These are phyloP conservation scores for Triplophysa yarkandensis DNA, from an alignment of 2,797 vertebrate species.

Conservation along the genomic window DNA sequence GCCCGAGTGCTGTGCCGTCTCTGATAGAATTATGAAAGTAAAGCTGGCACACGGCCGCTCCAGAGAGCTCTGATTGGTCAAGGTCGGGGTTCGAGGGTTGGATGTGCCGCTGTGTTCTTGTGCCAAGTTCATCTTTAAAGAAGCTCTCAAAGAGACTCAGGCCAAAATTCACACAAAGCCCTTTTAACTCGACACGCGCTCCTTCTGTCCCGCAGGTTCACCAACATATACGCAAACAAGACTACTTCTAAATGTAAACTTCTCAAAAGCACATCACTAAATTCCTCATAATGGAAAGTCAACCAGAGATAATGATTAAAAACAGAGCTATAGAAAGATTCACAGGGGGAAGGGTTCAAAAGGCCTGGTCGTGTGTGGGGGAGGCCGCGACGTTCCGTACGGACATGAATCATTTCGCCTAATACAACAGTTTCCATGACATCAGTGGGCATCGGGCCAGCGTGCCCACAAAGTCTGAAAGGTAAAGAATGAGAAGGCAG, in stretches of 20 bases:
- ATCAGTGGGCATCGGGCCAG: conserved; percentile 94
- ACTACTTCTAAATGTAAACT: background rate
- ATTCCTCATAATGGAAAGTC: conserved; percentile 21
- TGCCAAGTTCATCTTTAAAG: conserved; percentile 57
- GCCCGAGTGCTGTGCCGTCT: conserved; percentile 48
- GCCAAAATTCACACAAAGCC: conserved; percentile 38
- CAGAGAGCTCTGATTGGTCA: conserved; percentile 53
- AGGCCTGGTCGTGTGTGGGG: conserved; percentile 75
- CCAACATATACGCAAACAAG: background rate
- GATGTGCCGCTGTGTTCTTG: conserved; percentile 31
- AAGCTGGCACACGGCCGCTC: conserved; percentile 53
- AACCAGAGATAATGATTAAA: conserved; percentile 16
- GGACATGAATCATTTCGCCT: conserved; percentile 95
- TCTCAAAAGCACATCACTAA: conserved; percentile 10
- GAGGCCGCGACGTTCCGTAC: conserved; percentile 70
- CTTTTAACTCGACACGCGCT: conserved; percentile 26
- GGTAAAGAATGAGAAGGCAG: conserved; percentile 78
- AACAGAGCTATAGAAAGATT: background rate
- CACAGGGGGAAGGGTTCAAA: conserved; percentile 79
- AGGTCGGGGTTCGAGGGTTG: conserved; percentile 43
- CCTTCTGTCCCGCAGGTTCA: conserved; percentile 23
- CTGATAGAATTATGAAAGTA: conserved; percentile 50
- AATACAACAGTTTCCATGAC: conserved; percentile 99
- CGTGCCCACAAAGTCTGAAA: conserved; percentile 88
- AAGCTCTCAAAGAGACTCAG: conserved; percentile 41